Evolutionary conservation across 1,140 invertebrate genomes (phyloP), one percentile per base, ranked within the genome.

Genomic region (Diuraphis noxia): DNA sequence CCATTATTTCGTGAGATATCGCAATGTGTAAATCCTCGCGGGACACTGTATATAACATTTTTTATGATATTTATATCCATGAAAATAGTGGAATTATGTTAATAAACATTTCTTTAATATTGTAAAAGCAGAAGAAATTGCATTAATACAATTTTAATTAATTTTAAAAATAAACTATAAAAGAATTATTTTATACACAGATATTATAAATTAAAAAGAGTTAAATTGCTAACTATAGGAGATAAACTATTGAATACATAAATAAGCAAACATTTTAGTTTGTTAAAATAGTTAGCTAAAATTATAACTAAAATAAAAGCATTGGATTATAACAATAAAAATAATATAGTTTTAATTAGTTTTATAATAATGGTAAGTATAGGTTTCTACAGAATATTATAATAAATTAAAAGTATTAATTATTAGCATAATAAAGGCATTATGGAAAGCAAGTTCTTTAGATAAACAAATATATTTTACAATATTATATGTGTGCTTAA

Each of bases 341-440:
- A n/a, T n/a, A n/a, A 72, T n/a, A 72, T 72, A 72, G 30, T 7
- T 63, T 40, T 52, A 52, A 87, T 52, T n/a, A 38, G 86, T 49
- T 85, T 49, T 34, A 36, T 52, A 52, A 86, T 30, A 10, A 86
- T 86, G 25, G 46, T 88, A 56, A 56, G 56, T 4, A 87, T n/a
- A 56, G 30, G 30, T 21, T 88, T 30, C 86, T 56, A 88, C 36
- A 88, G 36, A 52, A 86, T 86, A 86, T 88, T 63, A 34, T 40
- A 40, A 63, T 88, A 56, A 56, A 56, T 19, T 63, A 63, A 88
- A 30, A 46, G 34, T 87, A 30, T 38, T 87, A n/a, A 87, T 87
- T n/a, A 88, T 40, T 63, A 88, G 86, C 86, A 63, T 88, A 88
- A 63, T n/a, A 40, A 63, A 88, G 86, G 49, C 36, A 40, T 88